Percentiles rank a stretch among this genome's conserved stretches.
phyloP scores from a whole-genome alignment of 2,797 vertebrate genomes.

The Mormyrus proboscirostris region DNA sequence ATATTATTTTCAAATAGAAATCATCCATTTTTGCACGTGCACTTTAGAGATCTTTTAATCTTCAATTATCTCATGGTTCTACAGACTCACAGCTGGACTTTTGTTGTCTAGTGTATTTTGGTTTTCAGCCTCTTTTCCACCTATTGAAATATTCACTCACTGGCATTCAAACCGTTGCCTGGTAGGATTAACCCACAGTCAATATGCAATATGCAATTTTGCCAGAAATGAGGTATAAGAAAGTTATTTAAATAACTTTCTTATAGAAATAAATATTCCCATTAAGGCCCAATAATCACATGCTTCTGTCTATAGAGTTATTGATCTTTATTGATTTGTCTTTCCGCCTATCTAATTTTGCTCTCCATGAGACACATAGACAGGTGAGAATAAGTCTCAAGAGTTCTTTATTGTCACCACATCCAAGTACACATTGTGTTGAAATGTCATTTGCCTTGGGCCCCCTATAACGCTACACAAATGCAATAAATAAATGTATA shows the following conservation, averaged over 20 bases:
- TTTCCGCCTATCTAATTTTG: background rate
- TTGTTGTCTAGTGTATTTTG: slow-evolving; percentile 39
- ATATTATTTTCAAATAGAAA: slow-evolving; percentile 45
- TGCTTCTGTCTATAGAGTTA: background rate
- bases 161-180: background rate
- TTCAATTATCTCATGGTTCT: slow-evolving; percentile 39
- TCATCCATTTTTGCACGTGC: slow-evolving; percentile 44
- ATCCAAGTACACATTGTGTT: background rate
- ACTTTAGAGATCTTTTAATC: slow-evolving; percentile 43
- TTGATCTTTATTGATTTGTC: background rate
- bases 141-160: slow-evolving; percentile 4
- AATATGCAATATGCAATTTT: background rate
- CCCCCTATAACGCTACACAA: too few species aligned
- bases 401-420: background rate
- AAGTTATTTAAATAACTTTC: background rate
- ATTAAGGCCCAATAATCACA: background rate
- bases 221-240: background rate
- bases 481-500: too few species aligned
- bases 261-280: background rate
- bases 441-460: too few species aligned
- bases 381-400: background rate
- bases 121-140: slow-evolving; percentile 30
- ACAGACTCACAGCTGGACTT: slow-evolving; percentile 48
- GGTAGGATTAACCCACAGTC: background rate
- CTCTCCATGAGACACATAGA: background rate